A percentile compares a stretch with the other conserved stretches of the same genome.
Conservation (phyloP, 2,888 invertebrate genomes). For the Tigriopus californicus region DNA sequence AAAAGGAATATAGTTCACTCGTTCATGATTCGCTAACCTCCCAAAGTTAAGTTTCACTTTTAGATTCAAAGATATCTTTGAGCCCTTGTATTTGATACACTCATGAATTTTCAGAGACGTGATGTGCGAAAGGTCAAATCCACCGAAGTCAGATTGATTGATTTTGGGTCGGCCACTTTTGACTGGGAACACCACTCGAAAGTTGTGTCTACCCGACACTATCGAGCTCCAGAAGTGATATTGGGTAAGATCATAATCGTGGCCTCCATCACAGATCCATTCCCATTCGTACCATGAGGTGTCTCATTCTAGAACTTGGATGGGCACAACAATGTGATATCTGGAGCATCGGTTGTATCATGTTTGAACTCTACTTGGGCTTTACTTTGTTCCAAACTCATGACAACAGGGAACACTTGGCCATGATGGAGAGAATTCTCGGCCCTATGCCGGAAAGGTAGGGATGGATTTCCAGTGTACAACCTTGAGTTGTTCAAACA, state of each 20-base stretch:
- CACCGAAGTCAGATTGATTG: constrained; percentile 88
- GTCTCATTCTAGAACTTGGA: constrained; percentile 62
- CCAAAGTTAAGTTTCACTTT: background rate
- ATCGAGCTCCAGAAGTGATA: constrained; percentile 97
- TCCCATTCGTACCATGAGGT: background rate
- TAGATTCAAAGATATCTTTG: background rate
- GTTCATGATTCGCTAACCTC: background rate
- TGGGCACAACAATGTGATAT: constrained; percentile 99
- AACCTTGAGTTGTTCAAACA: too few species aligned
- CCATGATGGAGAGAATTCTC: constrained; percentile 98
- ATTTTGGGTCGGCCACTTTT: constrained; percentile 98
- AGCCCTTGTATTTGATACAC: background rate
- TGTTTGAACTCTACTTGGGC: constrained; percentile 95
- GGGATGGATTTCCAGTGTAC: background rate
- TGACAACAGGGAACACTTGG: constrained; percentile 96
- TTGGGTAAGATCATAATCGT: constrained; percentile 41
- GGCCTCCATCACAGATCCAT: background rate
- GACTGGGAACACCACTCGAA: constrained; percentile 99
- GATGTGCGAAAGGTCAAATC: constrained; percentile 70
- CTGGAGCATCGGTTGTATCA: constrained; percentile 98
- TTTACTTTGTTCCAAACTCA: constrained; percentile 98
- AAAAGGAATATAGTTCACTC: background rate
- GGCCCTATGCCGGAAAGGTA: constrained; percentile 89
- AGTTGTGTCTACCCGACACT: constrained; percentile 95
- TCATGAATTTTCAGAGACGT: constrained; percentile 41